phyloP scores from a whole-genome alignment of 2,113 vertebrate genomes.

The Panurus biarmicus region DNA sequence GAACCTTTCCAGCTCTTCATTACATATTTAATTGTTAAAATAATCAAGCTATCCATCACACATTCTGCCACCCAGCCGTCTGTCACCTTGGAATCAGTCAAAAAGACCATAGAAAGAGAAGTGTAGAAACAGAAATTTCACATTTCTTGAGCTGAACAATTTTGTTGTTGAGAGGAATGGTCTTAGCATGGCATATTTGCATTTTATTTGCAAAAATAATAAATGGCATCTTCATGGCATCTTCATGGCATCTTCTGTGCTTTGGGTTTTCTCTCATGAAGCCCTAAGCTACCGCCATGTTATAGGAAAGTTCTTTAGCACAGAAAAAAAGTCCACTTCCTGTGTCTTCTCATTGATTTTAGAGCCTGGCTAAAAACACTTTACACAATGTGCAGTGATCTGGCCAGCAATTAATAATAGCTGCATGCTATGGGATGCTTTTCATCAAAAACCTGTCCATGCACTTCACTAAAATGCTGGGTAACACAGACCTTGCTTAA shows the following conservation, averaged over 20 bases:
- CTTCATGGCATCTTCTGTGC: not conserved
- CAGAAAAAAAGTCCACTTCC: not conserved
- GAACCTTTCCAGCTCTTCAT: slow-evolving; percentile 67
- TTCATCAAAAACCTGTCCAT: not conserved
- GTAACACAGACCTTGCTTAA: not conserved
- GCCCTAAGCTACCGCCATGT: not conserved
- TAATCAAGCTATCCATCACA: slow-evolving; percentile 67
- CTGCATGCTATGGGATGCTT: not conserved
- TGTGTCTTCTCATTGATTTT: not conserved
- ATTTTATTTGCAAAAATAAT: not conserved
- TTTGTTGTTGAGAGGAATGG: not conserved
- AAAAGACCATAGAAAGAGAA: not conserved
- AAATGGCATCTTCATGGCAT: not conserved
- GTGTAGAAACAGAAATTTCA: not conserved
- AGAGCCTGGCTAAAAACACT: not conserved
- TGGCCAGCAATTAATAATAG: not conserved
- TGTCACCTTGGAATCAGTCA: slow-evolving; percentile 50
- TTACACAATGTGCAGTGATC: not conserved
- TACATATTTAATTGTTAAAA: slow-evolving; percentile 72
- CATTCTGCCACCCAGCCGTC: slow-evolving; percentile 40
- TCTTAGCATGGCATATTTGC: not conserved
- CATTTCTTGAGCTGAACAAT: not conserved
- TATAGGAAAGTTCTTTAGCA: not conserved
- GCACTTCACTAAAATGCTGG: not conserved
- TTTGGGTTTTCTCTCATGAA: not conserved